These are phyloP conservation scores for Piscicola geometra DNA, from an alignment of 2,888 invertebrate genomes.

Conservation along the genomic window DNA sequence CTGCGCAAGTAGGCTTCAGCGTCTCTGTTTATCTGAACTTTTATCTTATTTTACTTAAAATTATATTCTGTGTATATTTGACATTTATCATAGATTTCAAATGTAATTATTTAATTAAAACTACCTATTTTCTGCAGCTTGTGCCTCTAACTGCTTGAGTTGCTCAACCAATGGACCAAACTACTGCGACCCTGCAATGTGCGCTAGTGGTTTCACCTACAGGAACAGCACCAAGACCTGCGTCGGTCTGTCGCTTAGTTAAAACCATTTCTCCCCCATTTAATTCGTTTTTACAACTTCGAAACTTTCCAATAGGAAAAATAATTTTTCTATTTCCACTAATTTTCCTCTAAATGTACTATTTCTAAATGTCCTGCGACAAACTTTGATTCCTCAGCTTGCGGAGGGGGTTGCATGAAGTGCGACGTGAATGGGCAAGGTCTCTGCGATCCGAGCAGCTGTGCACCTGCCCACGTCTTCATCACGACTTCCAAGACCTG, in stretches of 20 bases:
- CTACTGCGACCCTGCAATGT: constrained; percentile 34
- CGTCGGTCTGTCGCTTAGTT: too few relatives aligned
- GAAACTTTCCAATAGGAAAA: too few relatives aligned
- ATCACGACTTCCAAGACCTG: constrained; percentile 29
- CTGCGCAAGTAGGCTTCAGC: not conserved
- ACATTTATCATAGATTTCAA: too few relatives aligned
- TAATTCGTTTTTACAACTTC: too few relatives aligned
- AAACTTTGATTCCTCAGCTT: too few relatives aligned
- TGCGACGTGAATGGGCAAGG: constrained; percentile 28
- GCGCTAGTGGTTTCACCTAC: constrained; percentile 30
- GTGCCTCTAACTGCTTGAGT: constrained; percentile 34
- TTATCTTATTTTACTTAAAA: not conserved
- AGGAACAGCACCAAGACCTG: constrained; percentile 34
- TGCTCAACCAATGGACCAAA: constrained; percentile 35
- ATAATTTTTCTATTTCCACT: too few relatives aligned
- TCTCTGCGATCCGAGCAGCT: constrained; percentile 34
- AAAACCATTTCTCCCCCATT: too few relatives aligned
- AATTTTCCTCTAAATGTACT: too few relatives aligned
- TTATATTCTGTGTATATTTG: not conserved
- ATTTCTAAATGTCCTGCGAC: too few relatives aligned
- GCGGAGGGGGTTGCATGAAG: constrained; percentile 25
- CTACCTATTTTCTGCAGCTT: constrained; percentile 27
- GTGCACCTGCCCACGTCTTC: constrained; percentile 25
- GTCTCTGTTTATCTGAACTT: too few relatives aligned
- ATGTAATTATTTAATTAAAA: not conserved